These are phyloP conservation scores for Zosterops borbonicus DNA, from an alignment of 2,113 vertebrate species.

Conservation along the genomic window DNA sequence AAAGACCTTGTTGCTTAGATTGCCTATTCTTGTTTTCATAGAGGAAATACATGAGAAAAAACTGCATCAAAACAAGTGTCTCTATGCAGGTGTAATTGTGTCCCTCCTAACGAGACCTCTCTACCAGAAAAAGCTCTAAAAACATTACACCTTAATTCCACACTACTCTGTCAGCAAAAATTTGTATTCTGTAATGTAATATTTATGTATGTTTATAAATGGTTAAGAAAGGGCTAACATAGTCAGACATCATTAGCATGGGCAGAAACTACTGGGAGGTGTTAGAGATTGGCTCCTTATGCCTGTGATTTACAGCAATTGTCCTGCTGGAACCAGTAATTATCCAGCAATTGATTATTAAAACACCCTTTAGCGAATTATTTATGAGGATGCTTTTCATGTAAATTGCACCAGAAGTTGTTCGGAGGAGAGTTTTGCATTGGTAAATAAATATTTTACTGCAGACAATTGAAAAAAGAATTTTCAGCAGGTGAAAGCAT, in stretches of 20 bases:
- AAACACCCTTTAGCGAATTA: slow-evolving; percentile 25
- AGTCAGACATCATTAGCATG: slow-evolving; percentile 7
- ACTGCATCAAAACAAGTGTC: background rate
- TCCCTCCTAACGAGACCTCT: background rate
- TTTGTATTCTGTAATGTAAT: background rate
- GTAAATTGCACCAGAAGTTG: background rate
- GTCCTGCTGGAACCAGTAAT: slow-evolving; percentile 46
- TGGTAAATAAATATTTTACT: background rate
- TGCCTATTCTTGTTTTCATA: background rate
- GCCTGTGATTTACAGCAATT: slow-evolving; percentile 7
- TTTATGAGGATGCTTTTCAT: background rate
- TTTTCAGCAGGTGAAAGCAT: background rate
- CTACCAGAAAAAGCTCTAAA: background rate
- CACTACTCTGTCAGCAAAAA: slow-evolving; percentile 1
- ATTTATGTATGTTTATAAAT: slow-evolving; percentile 40
- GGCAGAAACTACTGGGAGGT: slow-evolving; percentile 13
- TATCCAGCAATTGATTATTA: slow-evolving; percentile 27
- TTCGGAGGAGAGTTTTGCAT: background rate
- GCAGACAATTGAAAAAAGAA: background rate
- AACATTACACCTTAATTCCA: background rate
- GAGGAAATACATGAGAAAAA: background rate
- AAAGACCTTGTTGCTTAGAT: background rate
- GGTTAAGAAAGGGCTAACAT: slow-evolving; percentile 28
- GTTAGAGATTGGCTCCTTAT: background rate
- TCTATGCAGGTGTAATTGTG: background rate